These are phyloP conservation scores for Pseudomyrmex dendroicus DNA, from an alignment of 1,140 invertebrate species.

Conservation along the genomic window DNA sequence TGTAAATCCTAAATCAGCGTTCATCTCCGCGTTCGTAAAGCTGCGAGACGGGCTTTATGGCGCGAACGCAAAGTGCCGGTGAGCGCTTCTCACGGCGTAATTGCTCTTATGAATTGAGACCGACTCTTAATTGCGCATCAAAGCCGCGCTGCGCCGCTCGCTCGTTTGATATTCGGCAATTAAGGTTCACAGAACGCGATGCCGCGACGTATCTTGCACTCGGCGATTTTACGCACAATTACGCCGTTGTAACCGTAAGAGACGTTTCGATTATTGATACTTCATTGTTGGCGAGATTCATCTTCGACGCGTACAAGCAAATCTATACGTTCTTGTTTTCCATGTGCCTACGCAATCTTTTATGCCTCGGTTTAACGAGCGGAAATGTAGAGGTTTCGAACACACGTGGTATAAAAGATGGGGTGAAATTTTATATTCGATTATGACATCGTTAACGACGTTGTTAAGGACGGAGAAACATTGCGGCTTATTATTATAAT, in stretches of 20 bases:
- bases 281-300: slow-evolving; percentile 8
- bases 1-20: slow-evolving; percentile 79
- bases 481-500: background rate
- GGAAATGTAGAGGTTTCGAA: background rate
- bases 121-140: slow-evolving; percentile 69
- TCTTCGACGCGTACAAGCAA: background rate
- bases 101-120: slow-evolving; percentile 67
- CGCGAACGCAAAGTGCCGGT: slow-evolving; percentile 60
- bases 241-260: slow-evolving; percentile 9
- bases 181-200: slow-evolving; percentile 31
- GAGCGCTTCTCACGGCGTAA: slow-evolving; percentile 67
- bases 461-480: background rate
- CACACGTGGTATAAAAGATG: background rate
- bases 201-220: slow-evolving; percentile 1
- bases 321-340: slow-evolving; percentile 20
- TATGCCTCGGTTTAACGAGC: slow-evolving; percentile 15
- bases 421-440: slow-evolving; percentile 4
- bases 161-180: slow-evolving; percentile 39
- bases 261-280: slow-evolving; percentile 17
- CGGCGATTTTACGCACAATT: slow-evolving; percentile 2
- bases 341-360: background rate
- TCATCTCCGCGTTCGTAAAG: slow-evolving; percentile 75
- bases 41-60: slow-evolving; percentile 75
- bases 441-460: slow-evolving; percentile 1
- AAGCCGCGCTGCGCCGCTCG: background rate